These are phyloP conservation scores for Kuschelorhynchus macadamiae DNA, from an alignment of 2,888 invertebrate species.

Conservation along the genomic window DNA sequence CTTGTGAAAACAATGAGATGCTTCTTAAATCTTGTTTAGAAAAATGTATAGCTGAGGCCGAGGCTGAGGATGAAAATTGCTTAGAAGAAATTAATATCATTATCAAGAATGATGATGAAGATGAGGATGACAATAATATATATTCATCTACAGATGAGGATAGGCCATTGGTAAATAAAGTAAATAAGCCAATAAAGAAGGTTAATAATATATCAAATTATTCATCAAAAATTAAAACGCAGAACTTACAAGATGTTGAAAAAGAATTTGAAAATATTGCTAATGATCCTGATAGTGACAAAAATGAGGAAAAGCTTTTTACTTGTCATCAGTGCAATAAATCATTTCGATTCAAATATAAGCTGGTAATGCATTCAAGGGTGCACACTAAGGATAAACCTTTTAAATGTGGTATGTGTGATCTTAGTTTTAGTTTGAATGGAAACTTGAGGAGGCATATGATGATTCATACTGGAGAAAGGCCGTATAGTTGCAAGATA, in stretches of 20 bases:
- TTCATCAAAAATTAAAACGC: not conserved
- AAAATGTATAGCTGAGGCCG: not conserved
- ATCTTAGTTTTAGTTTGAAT: constrained; percentile 51
- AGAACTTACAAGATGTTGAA: not conserved
- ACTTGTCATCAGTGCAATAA: constrained; percentile 35
- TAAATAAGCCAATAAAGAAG: constrained; percentile 7
- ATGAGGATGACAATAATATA: no score
- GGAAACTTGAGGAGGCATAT: constrained; percentile 54
- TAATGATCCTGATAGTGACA: not conserved
- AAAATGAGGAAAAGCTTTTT: constrained; percentile 6
- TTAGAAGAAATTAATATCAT: not conserved
- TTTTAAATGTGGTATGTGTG: constrained; percentile 49
- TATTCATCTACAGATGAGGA: constrained; percentile 24
- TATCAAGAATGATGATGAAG: not conserved
- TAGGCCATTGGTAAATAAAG: constrained; percentile 20
- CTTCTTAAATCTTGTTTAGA: constrained; percentile 32
- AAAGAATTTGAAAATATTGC: not conserved
- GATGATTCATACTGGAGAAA: constrained; percentile 55
- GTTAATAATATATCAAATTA: not conserved
- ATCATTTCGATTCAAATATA: constrained; percentile 35
- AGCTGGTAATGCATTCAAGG: constrained; percentile 29
- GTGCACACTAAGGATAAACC: constrained; percentile 45
- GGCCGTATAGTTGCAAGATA: constrained; percentile 47
- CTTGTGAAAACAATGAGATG: constrained; percentile 37
- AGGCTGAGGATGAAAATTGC: not conserved